Base-by-base conservation (phyloP, 2,113 vertebrate species). In the Cheirogaleus medius region DNA sequence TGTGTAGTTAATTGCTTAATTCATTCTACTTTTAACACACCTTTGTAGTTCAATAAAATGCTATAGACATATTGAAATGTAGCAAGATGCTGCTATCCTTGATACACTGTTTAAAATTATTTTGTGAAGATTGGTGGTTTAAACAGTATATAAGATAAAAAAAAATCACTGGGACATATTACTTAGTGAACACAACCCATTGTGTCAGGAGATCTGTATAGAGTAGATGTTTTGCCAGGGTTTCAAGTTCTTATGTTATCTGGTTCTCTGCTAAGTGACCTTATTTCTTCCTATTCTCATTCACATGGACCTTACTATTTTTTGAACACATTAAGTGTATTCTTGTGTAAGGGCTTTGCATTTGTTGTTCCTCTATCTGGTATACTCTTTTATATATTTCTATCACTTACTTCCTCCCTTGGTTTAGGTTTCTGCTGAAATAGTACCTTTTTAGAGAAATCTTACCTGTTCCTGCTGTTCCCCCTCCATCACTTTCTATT, bases 371-470 rank as follows among this genome's bases (percentile, higher is more conserved):
- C 13, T 64, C 21, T 81, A 25, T 56, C 15, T 83, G 32, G 54
- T 87, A 66, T 92, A 74, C 5, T 82, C 11, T 84, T 56, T 77
- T 44, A 58, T 39, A n/a, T 90, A 58, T 80, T 87, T 82, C 18
- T 71, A 2, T 90, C 23, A 87, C 29, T 66, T 29, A 68, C 15
- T 73, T 90, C 34, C 13, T 91, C 37, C 52, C 29, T 90, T 83
- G 69, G 60, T 82, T 88, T 56, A 93, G 27, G 37, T 95, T 94
- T 93, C 60, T 95, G 1, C 34, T 88, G 87, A 93, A 81, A 76
- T 29, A 81, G 1, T 21, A 87, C 89, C 32, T 27, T 97, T 78
- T 91, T 80, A 96, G 71, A 69, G 34, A 69, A 27, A 23, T 47
- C 21, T 49, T 88, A 42, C 20, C 47, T 91, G 39, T 92, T 73